A percentile compares a stretch with the other conserved stretches of the same genome.
Evolutionary conservation across 2,797 vertebrate species (phyloP).

Genomic region (Natrix natrix): DNA sequence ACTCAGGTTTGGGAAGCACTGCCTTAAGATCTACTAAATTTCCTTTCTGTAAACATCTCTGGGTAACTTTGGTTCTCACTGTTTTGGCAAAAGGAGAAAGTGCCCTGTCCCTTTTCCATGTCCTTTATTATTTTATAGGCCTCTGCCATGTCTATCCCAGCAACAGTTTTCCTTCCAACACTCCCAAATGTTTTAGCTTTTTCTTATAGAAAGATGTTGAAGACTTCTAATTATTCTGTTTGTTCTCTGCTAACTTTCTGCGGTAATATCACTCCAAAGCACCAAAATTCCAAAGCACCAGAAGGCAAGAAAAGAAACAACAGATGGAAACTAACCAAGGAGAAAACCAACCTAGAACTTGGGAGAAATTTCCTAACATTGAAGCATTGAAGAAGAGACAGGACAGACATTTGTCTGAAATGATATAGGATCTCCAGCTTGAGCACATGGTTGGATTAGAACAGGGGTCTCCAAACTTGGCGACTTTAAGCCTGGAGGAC

Average conservation of each 20-base stretch:
- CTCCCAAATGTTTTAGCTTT: background rate
- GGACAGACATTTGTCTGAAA: background rate
- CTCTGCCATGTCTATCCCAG: background rate
- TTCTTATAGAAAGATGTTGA: background rate
- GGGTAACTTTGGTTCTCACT: background rate
- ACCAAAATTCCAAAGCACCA: background rate
- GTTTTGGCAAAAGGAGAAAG: background rate
- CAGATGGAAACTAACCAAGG: background rate
- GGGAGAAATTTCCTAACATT: background rate
- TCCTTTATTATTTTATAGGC: background rate
- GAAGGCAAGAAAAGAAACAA: background rate
- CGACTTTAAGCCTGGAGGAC: too few species aligned
- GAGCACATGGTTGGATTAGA: background rate
- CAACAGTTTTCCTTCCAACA: background rate
- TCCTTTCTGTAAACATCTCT: background rate
- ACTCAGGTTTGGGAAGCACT: background rate
- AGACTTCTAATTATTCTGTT: background rate
- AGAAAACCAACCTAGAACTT: background rate
- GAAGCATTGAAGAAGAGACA: background rate
- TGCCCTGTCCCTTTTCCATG: background rate
- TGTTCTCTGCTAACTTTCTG: background rate
- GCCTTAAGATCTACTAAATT: background rate
- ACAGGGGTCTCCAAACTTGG: background rate
- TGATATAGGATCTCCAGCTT: background rate
- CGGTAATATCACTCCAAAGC: background rate